These are phyloP conservation scores for Coreoperca whiteheadi DNA, from an alignment of 2,113 vertebrate species.

Conservation along the genomic window DNA sequence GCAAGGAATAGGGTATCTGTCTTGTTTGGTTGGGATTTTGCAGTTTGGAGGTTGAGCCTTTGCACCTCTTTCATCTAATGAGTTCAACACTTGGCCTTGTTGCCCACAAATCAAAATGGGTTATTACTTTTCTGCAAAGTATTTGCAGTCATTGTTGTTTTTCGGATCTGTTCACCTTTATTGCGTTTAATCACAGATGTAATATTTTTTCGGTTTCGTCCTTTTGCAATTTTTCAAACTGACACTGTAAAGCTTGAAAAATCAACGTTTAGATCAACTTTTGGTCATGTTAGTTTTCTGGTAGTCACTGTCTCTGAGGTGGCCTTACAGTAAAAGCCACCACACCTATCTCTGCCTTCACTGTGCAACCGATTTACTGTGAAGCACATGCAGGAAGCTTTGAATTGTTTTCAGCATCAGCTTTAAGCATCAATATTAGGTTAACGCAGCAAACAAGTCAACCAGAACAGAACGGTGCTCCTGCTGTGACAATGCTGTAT, in stretches of 20 bases:
- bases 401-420: conserved; percentile 21
- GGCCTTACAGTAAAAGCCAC: neutral
- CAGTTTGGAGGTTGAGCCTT: neutral
- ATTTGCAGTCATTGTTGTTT: neutral
- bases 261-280: neutral
- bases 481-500: conserved; percentile 32
- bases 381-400: neutral
- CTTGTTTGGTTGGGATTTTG: neutral
- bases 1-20: neutral
- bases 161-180: neutral
- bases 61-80: neutral
- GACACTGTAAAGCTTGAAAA: neutral
- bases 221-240: neutral
- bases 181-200: neutral
- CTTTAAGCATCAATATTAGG: conserved; percentile 25
- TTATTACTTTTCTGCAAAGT: neutral
- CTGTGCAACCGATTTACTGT: conserved; percentile 22
- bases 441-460: conserved; percentile 3
- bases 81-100: neutral
- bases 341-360: neutral
- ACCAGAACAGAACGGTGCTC: conserved; percentile 24
- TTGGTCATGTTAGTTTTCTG: neutral
- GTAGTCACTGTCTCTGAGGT: neutral
- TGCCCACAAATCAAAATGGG: neutral
- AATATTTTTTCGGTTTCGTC: neutral